Conservation (phyloP, 2,113 vertebrate genomes). For the Naja naja region DNA sequence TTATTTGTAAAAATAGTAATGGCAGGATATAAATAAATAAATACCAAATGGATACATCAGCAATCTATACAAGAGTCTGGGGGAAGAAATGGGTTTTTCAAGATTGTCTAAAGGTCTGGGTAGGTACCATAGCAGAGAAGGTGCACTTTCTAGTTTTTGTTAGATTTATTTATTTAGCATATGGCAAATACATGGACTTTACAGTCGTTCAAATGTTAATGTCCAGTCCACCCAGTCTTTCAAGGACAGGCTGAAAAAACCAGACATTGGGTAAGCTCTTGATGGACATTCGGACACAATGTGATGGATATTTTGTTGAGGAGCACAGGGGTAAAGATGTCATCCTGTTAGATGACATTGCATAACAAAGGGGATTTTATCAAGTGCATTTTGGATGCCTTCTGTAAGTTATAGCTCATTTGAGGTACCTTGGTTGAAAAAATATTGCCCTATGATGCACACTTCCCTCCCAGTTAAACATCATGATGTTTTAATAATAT, state of each 20-base stretch:
- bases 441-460: background rate
- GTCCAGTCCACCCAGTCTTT: no score
- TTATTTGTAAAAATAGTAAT: background rate
- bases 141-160: background rate
- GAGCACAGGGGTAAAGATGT: no score
- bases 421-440: background rate
- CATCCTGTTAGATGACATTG: background rate
- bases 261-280: no score
- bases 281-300: no score
- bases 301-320: no score
- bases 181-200: no score
- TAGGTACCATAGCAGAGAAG: background rate
- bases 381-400: background rate
- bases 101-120: background rate
- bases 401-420: background rate
- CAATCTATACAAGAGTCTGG: background rate
- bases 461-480: background rate
- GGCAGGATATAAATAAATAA: background rate
- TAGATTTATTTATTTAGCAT: background rate
- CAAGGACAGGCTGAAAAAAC: no score
- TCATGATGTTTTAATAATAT: background rate
- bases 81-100: background rate
- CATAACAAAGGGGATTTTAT: background rate
- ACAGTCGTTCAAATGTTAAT: no score
- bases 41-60: background rate